phyloP scores from a whole-genome alignment of 53 echinoderm and acorn worm genomes.

The Echinarachnius parma region DNA sequence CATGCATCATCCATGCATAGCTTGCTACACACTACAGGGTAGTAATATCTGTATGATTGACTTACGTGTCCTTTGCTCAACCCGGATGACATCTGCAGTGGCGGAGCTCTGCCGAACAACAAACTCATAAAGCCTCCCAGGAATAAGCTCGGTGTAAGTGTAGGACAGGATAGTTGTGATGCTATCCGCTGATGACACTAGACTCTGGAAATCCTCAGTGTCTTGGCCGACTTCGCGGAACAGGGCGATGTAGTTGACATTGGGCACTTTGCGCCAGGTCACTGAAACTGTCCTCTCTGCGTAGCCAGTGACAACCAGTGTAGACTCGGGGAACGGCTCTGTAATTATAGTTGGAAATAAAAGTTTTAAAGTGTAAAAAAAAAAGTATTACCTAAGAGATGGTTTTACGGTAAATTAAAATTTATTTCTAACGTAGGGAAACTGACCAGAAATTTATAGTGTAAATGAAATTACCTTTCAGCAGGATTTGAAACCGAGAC shows the following conservation, averaged over 20 bases:
- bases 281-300: conserved; percentile 7
- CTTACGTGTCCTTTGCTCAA: not conserved
- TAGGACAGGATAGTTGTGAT: not conserved
- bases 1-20: too few species aligned
- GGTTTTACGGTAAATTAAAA: too few species aligned
- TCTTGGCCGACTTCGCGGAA: conserved; percentile 13
- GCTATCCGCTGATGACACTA: not conserved
- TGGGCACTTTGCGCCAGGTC: conserved; percentile 3
- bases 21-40: too few species aligned
- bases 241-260: not conserved
- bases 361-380: too few species aligned
- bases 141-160: conserved; percentile 5
- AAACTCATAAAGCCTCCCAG: conserved; percentile 29
- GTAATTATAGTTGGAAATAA: too few species aligned
- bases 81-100: not conserved
- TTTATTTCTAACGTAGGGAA: too few species aligned
- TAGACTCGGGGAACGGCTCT: conserved; percentile 11
- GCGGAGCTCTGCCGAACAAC: not conserved
- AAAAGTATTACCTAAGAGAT: too few species aligned
- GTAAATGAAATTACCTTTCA: too few species aligned
- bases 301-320: conserved; percentile 12
- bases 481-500: too few species aligned
- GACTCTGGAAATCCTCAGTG: conserved; percentile 7
- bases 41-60: too few species aligned
- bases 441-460: too few species aligned